Evolutionary conservation across 2,888 invertebrate species (phyloP).

Genomic region (Pocota personata): DNA sequence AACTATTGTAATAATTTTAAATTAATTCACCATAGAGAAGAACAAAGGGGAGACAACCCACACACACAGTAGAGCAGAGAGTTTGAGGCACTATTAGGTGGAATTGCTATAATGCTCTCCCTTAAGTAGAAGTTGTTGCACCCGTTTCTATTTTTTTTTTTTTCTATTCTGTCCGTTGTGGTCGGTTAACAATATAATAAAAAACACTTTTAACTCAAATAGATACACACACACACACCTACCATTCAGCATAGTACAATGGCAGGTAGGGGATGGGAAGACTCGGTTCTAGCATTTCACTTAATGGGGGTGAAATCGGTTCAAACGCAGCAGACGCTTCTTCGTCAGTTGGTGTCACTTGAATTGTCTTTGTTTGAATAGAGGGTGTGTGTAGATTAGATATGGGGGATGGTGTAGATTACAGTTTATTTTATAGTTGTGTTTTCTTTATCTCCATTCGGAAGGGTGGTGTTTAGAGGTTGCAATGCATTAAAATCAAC

Average conservation of each 20-base stretch:
- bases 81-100: conserved; percentile 7
- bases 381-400: not conserved
- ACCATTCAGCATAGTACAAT: not conserved
- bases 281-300: conserved; percentile 49
- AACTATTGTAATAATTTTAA: conserved; percentile 61
- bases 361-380: conserved; percentile 53
- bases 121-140: conserved; percentile 59
- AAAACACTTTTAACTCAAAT: conserved; percentile 78
- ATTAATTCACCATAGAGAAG: conserved; percentile 51
- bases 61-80: not conserved
- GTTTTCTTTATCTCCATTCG: conserved; percentile 29
- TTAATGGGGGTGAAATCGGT: conserved; percentile 70
- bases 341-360: conserved; percentile 56
- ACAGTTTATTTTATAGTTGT: conserved; percentile 61
- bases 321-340: conserved; percentile 64
- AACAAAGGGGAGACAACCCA: not conserved
- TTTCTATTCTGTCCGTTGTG: conserved; percentile 77
- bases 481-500: conserved; percentile 67
- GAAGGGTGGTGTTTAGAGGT: not conserved
- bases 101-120: conserved; percentile 28
- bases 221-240: conserved; percentile 10
- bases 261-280: not conserved
- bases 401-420: conserved; percentile 52
- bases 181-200: conserved; percentile 82
- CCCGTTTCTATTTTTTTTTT: conserved; percentile 16